phyloP scores from a whole-genome alignment of 2,888 invertebrate species.

The Thecocarcelia acutangulata region DNA sequence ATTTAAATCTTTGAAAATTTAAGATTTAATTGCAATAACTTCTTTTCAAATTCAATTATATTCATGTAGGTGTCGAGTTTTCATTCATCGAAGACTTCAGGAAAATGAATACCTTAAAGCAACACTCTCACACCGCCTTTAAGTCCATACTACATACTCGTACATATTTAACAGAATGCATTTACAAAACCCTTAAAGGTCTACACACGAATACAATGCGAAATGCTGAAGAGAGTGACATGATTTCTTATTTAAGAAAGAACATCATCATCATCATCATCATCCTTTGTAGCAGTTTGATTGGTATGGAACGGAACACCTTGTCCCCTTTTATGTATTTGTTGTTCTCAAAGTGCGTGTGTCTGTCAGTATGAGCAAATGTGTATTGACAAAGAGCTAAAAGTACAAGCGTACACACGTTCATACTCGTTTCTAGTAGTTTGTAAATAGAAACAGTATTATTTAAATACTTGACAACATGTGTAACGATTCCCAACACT shows the following conservation, averaged over 20 bases:
- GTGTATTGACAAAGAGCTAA: conserved; percentile 11
- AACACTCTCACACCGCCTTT: conserved; percentile 4
- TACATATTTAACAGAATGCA: conserved; percentile 3
- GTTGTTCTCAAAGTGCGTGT: not conserved
- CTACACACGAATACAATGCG: not conserved
- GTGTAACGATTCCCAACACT: conserved; percentile 68
- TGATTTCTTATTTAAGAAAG: conserved; percentile 54
- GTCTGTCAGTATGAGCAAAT: not conserved
- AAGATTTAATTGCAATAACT: conserved; percentile 38
- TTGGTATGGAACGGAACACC: conserved; percentile 60
- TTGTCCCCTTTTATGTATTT: conserved; percentile 21
- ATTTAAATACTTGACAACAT: conserved; percentile 68
- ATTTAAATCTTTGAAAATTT: not conserved
- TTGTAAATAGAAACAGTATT: conserved; percentile 59
- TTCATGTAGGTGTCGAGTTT: not conserved
- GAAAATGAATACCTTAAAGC: conserved; percentile 27
- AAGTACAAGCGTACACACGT: not conserved
- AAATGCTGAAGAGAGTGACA: conserved; percentile 31
- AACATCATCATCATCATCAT: conserved; percentile 15
- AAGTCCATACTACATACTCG: too few species aligned
- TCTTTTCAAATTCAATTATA: not conserved
- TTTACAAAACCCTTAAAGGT: conserved; percentile 53
- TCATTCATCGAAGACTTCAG: conserved; percentile 33
- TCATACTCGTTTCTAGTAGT: not conserved
- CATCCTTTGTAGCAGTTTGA: conserved; percentile 32